Percentiles rank a stretch among this genome's conserved stretches.
Evolutionary conservation across 2,797 vertebrate species (phyloP).

Genomic region (Falco novaeseelandiae): DNA sequence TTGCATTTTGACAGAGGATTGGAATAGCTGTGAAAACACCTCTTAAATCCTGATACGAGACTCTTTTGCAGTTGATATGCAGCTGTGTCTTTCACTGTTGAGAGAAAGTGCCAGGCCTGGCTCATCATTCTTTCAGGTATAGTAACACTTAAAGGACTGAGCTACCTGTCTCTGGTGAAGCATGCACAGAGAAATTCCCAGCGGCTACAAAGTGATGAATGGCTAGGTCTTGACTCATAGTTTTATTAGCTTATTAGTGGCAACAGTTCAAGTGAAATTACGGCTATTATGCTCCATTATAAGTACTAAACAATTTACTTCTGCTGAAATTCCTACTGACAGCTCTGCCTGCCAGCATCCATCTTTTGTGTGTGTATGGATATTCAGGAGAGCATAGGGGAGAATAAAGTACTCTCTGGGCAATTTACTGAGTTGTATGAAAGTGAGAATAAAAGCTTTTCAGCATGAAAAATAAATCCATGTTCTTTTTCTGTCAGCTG

Average conservation of each 20-base stretch:
- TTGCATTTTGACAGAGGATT: conserved; percentile 10
- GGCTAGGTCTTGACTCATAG: conserved; percentile 39
- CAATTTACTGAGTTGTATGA: conserved; percentile 61
- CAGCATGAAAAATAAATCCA: conserved; percentile 17
- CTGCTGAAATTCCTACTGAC: conserved; percentile 66
- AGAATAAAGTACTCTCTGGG: conserved; percentile 59
- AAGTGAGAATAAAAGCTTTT: conserved; percentile 74
- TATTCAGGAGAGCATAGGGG: conserved; percentile 64
- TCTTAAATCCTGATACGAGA: conserved; percentile 42
- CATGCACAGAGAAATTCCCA: conserved; percentile 33
- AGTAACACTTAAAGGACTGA: conserved; percentile 15
- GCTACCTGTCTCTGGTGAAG: conserved; percentile 44
- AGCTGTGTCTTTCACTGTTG: neutral
- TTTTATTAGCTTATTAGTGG: conserved; percentile 77
- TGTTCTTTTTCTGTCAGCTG: conserved; percentile 2
- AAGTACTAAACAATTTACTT: conserved; percentile 76
- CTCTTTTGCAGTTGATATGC: neutral
- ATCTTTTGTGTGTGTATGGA: conserved; percentile 52
- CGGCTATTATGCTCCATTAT: conserved; percentile 74
- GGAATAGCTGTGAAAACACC: conserved; percentile 52
- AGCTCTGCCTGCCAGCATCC: conserved; percentile 59
- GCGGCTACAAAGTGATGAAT: conserved; percentile 13
- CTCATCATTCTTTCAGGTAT: conserved; percentile 27
- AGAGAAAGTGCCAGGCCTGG: conserved; percentile 12
- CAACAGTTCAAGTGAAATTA: conserved; percentile 77